Percentiles rank a stretch among this genome's conserved stretches.
Evolutionary conservation across 2,797 vertebrate genomes (phyloP).

Genomic region (Tenualosa ilisha): DNA sequence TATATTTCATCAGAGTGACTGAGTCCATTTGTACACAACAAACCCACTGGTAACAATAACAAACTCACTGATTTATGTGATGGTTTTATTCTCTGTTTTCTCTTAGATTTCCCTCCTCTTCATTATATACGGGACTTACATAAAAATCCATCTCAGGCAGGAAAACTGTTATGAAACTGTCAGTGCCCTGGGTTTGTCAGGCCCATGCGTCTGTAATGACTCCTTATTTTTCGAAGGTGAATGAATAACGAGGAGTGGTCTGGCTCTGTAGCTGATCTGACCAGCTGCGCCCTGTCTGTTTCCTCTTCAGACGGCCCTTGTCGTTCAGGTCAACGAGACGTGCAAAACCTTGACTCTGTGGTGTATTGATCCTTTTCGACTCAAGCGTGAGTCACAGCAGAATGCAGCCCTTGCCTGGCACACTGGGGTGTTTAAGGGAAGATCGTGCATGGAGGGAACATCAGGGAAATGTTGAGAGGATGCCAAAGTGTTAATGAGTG

Average conservation of each 20-base stretch:
- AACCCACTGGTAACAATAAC: not conserved
- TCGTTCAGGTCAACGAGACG: slow-evolving; percentile 68
- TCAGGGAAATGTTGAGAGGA: not conserved
- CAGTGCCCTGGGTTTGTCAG: slow-evolving; percentile 34
- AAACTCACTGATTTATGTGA: not conserved
- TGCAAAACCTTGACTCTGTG: slow-evolving; percentile 67
- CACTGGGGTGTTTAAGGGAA: slow-evolving; percentile 36
- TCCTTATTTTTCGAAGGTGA: slow-evolving; percentile 66
- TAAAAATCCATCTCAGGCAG: slow-evolving; percentile 17
- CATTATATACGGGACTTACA: not conserved
- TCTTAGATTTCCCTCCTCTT: slow-evolving; percentile 21
- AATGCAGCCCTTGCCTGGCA: slow-evolving; percentile 48
- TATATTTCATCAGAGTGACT: not conserved
- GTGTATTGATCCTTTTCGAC: slow-evolving; percentile 66
- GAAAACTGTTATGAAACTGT: slow-evolving; percentile 50
- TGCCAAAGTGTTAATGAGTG: slow-evolving; percentile 48
- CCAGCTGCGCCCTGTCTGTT: slow-evolving; percentile 59
- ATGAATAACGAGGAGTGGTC: slow-evolving; percentile 66
- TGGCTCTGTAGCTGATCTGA: slow-evolving; percentile 59
- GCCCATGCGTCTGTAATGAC: slow-evolving; percentile 59
- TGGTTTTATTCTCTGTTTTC: slow-evolving; percentile 19
- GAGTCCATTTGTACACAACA: not conserved
- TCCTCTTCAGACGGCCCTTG: slow-evolving; percentile 70
- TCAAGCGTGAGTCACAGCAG: slow-evolving; percentile 55
- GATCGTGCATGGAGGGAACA: not conserved